Base-by-base conservation (phyloP, 2,797 vertebrate species). In the Paedocypris micromegethes region DNA sequence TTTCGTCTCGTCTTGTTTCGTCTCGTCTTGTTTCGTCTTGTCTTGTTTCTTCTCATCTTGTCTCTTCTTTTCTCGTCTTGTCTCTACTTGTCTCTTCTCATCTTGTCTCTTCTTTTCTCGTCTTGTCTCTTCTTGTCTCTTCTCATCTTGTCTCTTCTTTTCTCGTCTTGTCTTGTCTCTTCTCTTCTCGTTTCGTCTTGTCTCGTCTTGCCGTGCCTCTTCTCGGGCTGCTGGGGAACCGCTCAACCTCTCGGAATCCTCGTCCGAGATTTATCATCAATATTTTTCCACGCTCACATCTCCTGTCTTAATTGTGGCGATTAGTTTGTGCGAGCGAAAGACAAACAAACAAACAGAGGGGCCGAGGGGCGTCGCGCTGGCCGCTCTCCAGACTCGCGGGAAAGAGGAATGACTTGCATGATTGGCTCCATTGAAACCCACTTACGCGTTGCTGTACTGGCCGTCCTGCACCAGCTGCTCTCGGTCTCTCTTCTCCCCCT, bases 401-500 rank as follows among this genome's bases (percentile, higher is more conserved):
- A 69, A 42, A 62, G 49, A 59, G 52, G 7, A 9, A 62, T n/a
- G 9, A 55, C 66, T 61, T 68, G 50, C 57, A 68, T 60, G 50
- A n/a, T 50, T 60, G 46, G 44, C 50, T 61, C 58, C n/a, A 69
- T 61, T 69, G 50, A 69, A 58, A 68, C 46, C 60, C 43, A 68
- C 42, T 68, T 53, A 53, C 0, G 9, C 57, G 41, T 53, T 52
- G 57, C 48, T 52, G 48, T 42, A 53, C 57, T 59, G 47, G 48
- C 47, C 53, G 54, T 66, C 48, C 53, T 57, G 9, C 52, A 6
- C 38, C 40, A 8, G 8, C 46, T n/a, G 60, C 23, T 5, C 39
- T 9, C 47, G 3, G 45, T 64, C 9, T 48, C 48, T 48, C 39
- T 66, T 56, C 46, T 3, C 6, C 7, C 9, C 4, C 23, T 57